These are phyloP conservation scores for Criorhina ranunculi DNA, from an alignment of 2,888 invertebrate species.

Conservation along the genomic window DNA sequence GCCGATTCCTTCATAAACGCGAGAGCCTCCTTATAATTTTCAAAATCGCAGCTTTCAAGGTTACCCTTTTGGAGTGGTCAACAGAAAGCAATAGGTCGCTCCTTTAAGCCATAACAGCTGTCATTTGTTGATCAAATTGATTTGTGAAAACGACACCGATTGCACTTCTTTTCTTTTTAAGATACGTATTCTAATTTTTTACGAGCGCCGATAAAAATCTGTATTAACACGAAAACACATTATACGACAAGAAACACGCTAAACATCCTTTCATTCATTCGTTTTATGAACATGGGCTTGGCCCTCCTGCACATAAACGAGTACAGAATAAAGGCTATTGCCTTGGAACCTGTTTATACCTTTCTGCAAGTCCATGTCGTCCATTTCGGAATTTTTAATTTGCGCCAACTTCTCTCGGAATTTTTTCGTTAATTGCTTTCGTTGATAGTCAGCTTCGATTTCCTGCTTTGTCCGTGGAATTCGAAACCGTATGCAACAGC, in stretches of 20 bases:
- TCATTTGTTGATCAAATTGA: constrained; percentile 23
- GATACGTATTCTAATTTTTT: constrained; percentile 23
- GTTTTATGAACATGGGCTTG: constrained; percentile 45
- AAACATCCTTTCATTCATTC: constrained; percentile 23
- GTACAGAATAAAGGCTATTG: not conserved
- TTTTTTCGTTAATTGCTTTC: constrained; percentile 92
- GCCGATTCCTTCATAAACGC: not conserved
- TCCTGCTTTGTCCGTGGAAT: constrained; percentile 97
- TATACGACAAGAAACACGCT: constrained; percentile 41
- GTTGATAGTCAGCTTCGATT: constrained; percentile 96
- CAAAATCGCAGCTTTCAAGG: not conserved
- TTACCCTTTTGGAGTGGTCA: not conserved
- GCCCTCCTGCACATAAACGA: constrained; percentile 1
- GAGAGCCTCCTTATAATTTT: not conserved
- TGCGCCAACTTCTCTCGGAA: constrained; percentile 92
- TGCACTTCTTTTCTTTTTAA: constrained; percentile 30
- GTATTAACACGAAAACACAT: constrained; percentile 36
- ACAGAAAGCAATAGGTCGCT: constrained; percentile 5
- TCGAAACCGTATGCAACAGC: constrained; percentile 95
- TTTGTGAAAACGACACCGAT: constrained; percentile 12
- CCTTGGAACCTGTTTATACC: constrained; percentile 78
- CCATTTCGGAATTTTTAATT: constrained; percentile 94
- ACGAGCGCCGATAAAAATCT: constrained; percentile 37
- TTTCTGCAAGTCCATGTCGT: constrained; percentile 85
- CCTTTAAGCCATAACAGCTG: not conserved